phyloP scores from a whole-genome alignment of 2,888 invertebrate species.

The Tenthredo mesomela region DNA sequence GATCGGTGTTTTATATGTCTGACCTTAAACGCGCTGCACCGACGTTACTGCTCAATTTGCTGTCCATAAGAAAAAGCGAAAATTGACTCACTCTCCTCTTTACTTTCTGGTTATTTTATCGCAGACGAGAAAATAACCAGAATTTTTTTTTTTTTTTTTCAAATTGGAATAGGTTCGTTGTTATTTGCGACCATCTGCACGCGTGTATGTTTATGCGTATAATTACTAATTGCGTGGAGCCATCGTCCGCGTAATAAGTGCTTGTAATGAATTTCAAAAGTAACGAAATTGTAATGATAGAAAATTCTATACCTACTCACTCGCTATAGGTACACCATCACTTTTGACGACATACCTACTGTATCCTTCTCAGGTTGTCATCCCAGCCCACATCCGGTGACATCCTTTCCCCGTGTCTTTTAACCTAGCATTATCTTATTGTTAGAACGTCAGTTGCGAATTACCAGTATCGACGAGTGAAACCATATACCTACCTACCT shows the following conservation, averaged over 20 bases:
- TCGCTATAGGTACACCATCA: conserved; percentile 12
- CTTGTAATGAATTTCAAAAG: conserved; percentile 35
- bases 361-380: conserved; percentile 44
- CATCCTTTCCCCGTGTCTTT: conserved; percentile 43
- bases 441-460: conserved; percentile 42
- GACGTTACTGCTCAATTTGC: conserved; percentile 2
- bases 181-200: conserved; percentile 11
- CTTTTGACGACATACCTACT: conserved; percentile 38
- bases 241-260: conserved; percentile 35
- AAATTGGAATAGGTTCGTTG: neutral
- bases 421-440: conserved; percentile 36
- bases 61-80: neutral
- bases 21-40: neutral
- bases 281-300: conserved; percentile 43
- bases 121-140: neutral
- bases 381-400: conserved; percentile 50
- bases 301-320: conserved; percentile 29
- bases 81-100: neutral
- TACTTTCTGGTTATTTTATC: neutral
- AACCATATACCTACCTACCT: conserved; percentile 19
- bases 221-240: conserved; percentile 9
- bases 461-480: conserved; percentile 27
- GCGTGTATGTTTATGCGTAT: conserved; percentile 30
- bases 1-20: neutral
- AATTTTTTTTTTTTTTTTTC: neutral